phyloP scores from a whole-genome alignment of 92 coral and sea anemone genomes.

The Heliopora coerulea region DNA sequence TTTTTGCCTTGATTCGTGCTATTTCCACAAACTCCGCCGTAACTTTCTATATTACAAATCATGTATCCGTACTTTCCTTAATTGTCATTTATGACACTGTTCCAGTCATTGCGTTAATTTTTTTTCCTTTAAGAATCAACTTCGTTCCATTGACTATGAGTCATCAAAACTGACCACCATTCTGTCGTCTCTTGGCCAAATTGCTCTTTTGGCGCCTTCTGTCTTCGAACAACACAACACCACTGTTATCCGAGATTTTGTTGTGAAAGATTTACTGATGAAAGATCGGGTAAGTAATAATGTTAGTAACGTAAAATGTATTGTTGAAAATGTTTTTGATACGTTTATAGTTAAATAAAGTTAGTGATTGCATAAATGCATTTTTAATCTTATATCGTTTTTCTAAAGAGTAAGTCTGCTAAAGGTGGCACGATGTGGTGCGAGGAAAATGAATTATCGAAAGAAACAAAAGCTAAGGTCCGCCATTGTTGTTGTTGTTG shows the following conservation, averaged over 20 bases:
- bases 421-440: slow-evolving; percentile 58
- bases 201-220: slow-evolving; percentile 72
- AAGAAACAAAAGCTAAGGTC: slow-evolving; percentile 87
- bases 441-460: slow-evolving; percentile 76
- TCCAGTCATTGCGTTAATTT: too few relatives aligned
- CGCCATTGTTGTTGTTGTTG: too few relatives aligned
- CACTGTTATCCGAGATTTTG: slow-evolving; percentile 79
- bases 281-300: slow-evolving; percentile 94
- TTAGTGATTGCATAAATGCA: too few relatives aligned
- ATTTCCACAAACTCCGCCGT: too few relatives aligned
- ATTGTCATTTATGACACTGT: too few relatives aligned
- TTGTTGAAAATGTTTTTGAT: too few relatives aligned
- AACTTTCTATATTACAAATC: too few relatives aligned
- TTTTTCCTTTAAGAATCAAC: slow-evolving; percentile 58
- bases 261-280: slow-evolving; percentile 81
- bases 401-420: slow-evolving; percentile 44
- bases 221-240: slow-evolving; percentile 73
- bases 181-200: slow-evolving; percentile 77
- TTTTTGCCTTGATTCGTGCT: too few relatives aligned
- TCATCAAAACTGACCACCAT: slow-evolving; percentile 68
- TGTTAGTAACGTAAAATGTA: too few relatives aligned
- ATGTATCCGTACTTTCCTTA: too few relatives aligned
- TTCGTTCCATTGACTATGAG: slow-evolving; percentile 65
- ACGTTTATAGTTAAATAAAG: too few relatives aligned
- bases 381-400: neutral